Conservation (phyloP, 2,888 invertebrate species). For the Petrolisthes manimaculis region DNA sequence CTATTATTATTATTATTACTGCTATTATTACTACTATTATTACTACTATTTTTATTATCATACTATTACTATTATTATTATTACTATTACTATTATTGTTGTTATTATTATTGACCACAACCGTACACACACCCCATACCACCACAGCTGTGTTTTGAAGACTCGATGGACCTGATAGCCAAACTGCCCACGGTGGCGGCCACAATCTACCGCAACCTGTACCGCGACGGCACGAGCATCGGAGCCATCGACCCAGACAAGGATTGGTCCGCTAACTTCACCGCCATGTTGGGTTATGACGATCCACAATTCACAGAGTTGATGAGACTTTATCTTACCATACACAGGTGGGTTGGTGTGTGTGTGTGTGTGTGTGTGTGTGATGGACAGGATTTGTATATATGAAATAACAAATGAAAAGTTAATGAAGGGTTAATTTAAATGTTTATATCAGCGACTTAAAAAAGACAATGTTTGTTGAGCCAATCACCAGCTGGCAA, state of each 20-base stretch:
- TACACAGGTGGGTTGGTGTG: slow-evolving; percentile 77
- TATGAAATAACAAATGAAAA: too few species aligned
- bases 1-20: too few species aligned
- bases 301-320: slow-evolving; percentile 87
- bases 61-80: too few species aligned
- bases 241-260: slow-evolving; percentile 89
- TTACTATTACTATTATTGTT: too few species aligned
- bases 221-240: slow-evolving; percentile 85
- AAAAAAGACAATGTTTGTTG: too few species aligned
- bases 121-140: too few species aligned
- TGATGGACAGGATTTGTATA: not conserved
- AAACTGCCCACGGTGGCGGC: slow-evolving; percentile 94
- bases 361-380: not conserved
- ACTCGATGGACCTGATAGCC: slow-evolving; percentile 94
- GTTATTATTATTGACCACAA: too few species aligned
- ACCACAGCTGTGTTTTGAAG: slow-evolving; percentile 90
- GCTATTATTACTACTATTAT: too few species aligned
- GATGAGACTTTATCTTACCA: slow-evolving; percentile 92
- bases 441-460: too few species aligned
- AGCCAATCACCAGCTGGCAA: too few species aligned
- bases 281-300: slow-evolving; percentile 88
- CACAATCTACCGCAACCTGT: slow-evolving; percentile 91
- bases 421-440: too few species aligned
- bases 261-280: slow-evolving; percentile 95
- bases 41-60: too few species aligned